phyloP scores from a whole-genome alignment of 2,797 vertebrate genomes.

The Epinephelus malabaricus region DNA sequence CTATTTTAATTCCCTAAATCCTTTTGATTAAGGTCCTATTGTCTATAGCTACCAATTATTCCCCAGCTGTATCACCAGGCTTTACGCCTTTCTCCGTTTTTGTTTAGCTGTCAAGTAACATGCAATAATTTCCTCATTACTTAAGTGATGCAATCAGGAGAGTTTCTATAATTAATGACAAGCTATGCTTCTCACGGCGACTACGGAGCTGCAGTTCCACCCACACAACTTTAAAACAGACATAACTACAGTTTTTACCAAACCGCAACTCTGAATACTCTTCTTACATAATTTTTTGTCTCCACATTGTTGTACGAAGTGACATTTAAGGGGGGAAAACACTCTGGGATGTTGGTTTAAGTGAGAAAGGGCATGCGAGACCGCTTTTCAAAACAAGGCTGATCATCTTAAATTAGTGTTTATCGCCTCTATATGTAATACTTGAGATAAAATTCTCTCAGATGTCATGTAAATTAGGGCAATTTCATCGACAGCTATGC shows the following conservation, averaged over 20 bases:
- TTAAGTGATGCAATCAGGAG: constrained; percentile 36
- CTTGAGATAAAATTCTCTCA: background rate
- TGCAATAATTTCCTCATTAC: constrained; percentile 33
- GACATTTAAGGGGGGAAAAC: background rate
- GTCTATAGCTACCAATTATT: constrained; percentile 21
- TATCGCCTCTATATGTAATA: background rate
- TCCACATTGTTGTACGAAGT: background rate
- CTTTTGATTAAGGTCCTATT: background rate
- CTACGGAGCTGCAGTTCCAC: constrained; percentile 17
- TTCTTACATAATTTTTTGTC: background rate
- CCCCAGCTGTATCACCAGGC: constrained; percentile 17
- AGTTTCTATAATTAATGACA: constrained; percentile 41
- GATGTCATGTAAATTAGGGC: constrained; percentile 5
- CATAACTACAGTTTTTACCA: constrained; percentile 4
- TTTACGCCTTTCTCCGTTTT: constrained; percentile 6
- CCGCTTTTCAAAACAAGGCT: constrained; percentile 1
- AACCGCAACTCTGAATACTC: background rate
- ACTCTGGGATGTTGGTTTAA: background rate
- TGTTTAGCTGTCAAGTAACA: background rate
- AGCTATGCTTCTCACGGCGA: constrained; percentile 19
- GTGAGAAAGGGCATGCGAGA: constrained; percentile 8
- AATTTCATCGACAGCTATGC: constrained; percentile 16
- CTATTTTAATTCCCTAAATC: background rate
- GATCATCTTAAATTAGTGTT: background rate
- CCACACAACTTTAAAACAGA: constrained; percentile 27